Percentiles rank a stretch among this genome's conserved stretches.
Conservation (phyloP, 2,113 vertebrate genomes). For the Tachysurus vachellii region DNA sequence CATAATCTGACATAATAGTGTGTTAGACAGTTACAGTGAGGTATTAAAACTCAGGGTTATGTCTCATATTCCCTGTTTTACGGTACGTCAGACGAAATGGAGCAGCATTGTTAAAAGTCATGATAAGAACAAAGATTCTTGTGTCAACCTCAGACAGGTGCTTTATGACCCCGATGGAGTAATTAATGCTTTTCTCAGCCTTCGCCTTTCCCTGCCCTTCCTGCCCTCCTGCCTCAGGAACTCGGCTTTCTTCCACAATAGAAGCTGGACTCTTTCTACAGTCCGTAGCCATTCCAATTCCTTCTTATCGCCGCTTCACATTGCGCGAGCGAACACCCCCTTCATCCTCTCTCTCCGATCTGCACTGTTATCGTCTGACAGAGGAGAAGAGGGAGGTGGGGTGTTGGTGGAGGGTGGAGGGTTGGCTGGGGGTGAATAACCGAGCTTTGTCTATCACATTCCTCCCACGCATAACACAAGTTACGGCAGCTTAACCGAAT, state of each 20-base stretch:
- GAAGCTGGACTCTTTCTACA: slow-evolving; percentile 42
- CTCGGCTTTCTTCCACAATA: slow-evolving; percentile 67
- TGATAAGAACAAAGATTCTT: slow-evolving; percentile 16
- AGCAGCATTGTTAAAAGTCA: slow-evolving; percentile 5
- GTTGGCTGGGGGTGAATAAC: not conserved
- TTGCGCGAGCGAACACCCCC: slow-evolving; percentile 20
- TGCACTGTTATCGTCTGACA: slow-evolving; percentile 39
- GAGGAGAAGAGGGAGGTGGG: slow-evolving; percentile 3
- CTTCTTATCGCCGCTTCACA: slow-evolving; percentile 53
- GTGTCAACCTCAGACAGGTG: slow-evolving; percentile 43
- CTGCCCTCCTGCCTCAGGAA: slow-evolving; percentile 64
- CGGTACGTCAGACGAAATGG: not conserved
- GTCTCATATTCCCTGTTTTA: not conserved
- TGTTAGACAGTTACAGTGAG: not conserved
- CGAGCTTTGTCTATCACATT: slow-evolving; percentile 31
- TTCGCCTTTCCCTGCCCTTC: slow-evolving; percentile 71
- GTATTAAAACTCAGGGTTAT: not conserved
- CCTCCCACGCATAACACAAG: slow-evolving; percentile 12
- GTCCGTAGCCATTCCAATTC: slow-evolving; percentile 53
- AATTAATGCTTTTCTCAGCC: slow-evolving; percentile 45
- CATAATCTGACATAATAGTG: not conserved
- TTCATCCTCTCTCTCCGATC: slow-evolving; percentile 53
- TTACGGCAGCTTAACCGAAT: not conserved
- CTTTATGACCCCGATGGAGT: slow-evolving; percentile 51
- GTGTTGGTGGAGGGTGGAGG: not conserved